A percentile compares a stretch with the other conserved stretches of the same genome.
Conservation (phyloP, 2,888 invertebrate genomes). For the Acronicta alni region DNA sequence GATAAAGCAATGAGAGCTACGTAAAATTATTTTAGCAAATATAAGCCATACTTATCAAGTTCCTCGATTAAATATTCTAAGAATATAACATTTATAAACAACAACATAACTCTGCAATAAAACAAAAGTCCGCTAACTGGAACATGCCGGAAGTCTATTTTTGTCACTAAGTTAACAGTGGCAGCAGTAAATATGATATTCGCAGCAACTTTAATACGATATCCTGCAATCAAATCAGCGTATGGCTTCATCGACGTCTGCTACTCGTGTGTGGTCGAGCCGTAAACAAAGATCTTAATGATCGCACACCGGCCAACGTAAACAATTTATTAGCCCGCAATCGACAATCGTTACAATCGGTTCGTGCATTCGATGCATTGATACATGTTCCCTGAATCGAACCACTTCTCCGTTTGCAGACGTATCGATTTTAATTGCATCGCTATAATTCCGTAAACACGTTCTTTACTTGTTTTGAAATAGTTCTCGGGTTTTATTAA, state of each 20-base stretch:
- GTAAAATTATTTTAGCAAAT: background rate
- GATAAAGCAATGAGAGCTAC: background rate
- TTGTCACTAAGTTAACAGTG: conserved; percentile 60
- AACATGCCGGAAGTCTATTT: conserved; percentile 62
- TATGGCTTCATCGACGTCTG: conserved; percentile 82
- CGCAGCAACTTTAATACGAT: conserved; percentile 79
- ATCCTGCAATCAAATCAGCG: conserved; percentile 84
- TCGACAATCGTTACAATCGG: conserved; percentile 83
- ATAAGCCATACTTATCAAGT: background rate
- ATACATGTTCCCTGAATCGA: conserved; percentile 73
- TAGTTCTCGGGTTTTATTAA: conserved; percentile 30
- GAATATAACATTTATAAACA: background rate
- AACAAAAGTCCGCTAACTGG: conserved; percentile 36
- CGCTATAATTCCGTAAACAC: conserved; percentile 54
- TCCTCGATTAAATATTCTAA: background rate
- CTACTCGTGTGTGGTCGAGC: conserved; percentile 83
- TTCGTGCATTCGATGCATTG: conserved; percentile 76
- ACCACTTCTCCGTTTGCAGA: conserved; percentile 69
- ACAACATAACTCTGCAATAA: conserved; percentile 25
- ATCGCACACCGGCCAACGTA: conserved; percentile 77
- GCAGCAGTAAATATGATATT: conserved; percentile 78
- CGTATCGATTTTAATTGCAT: conserved; percentile 71
- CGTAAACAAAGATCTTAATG: conserved; percentile 87
- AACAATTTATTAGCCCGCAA: conserved; percentile 85
- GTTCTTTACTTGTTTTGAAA: conserved; percentile 48